Evolutionary conservation across 2,113 vertebrate species (phyloP), one percentile per base, ranked within the genome.

Genomic region (Apodemus sylvaticus): DNA sequence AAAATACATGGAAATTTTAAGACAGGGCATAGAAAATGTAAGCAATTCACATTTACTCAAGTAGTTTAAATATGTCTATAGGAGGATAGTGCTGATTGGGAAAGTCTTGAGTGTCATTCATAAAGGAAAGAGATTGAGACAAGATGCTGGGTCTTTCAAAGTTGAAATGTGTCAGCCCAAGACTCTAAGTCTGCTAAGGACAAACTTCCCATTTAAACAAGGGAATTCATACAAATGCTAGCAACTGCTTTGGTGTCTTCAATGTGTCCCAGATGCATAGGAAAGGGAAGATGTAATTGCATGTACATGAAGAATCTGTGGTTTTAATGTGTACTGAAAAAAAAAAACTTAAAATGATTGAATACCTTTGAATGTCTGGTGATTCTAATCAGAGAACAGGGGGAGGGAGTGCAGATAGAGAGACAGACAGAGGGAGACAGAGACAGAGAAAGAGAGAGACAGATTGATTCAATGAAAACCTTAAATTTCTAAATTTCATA

Each of bases 101-200:
- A 12, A 16, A 71, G 24, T 12, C 9, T 74, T 12, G 89, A 36
- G 13, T 89, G 0, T 13, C 60, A 39, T 78, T 73, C 53, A 26
- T 82, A 78, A 77, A 26, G 31, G 8, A 91, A 81, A 71, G 76
- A n/a, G 71, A 86, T 1, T 51, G 45, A 89, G 36, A 93, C 16
- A 24, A 51, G 79, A 95, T 78, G 26, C 8, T 58, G n/a, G 29
- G 31, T 26, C 5, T 91, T 73, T 13, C 53, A 53, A 93, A 20
- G 8, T 79, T 83, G 36, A 85, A 97, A 95, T 70, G 45, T 3
- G 11, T 85, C 29, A 68, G 13, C 20, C 73, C 73, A 97, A 91
- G 16, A 7, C 42, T 86, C 14, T 36, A 91, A 12, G 51, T 86
- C 3, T 39, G 22, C 45, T 78, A 79, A 90, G 11, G n/a, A 9